A percentile compares a stretch with the other conserved stretches of the same genome.
Conservation (phyloP, 1,140 invertebrate species). For the Laupala kohalensis region DNA sequence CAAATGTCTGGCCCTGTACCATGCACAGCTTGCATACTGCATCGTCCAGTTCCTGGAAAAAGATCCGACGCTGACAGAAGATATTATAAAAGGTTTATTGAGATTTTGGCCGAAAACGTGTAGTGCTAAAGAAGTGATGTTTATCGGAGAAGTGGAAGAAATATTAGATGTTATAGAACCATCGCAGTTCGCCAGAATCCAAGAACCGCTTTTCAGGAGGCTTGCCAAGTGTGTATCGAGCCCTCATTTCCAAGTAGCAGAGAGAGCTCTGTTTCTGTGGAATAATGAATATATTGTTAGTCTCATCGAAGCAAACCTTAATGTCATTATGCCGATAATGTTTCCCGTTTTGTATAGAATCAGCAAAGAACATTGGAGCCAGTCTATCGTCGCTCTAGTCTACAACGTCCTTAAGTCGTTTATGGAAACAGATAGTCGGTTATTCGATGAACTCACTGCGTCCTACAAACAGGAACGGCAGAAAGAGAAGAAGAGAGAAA, state of each 20-base stretch:
- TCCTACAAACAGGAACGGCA: slow-evolving; percentile 84
- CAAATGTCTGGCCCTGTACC: slow-evolving; percentile 89
- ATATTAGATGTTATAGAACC: slow-evolving; percentile 95
- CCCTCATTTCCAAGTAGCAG: slow-evolving; percentile 95
- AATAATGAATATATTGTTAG: slow-evolving; percentile 99
- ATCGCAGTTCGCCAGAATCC: slow-evolving; percentile 92
- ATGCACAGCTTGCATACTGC: slow-evolving; percentile 94
- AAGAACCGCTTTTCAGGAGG: slow-evolving; percentile 87
- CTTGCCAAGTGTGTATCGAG: slow-evolving; percentile 91
- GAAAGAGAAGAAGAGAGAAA: slow-evolving; percentile 62
- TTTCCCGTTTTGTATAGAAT: slow-evolving; percentile 93
- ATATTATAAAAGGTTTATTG: slow-evolving; percentile 80
- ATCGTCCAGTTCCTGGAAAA: slow-evolving; percentile 96
- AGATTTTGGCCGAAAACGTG: slow-evolving; percentile 98
- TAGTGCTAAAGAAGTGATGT: slow-evolving; percentile 97
- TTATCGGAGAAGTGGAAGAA: slow-evolving; percentile 90
- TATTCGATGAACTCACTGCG: slow-evolving; percentile 96
- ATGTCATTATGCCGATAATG: slow-evolving; percentile 85
- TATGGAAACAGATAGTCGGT: slow-evolving; percentile 99
- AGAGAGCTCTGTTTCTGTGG: slow-evolving; percentile 95
- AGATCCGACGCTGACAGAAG: slow-evolving; percentile 82
- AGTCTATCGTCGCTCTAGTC: slow-evolving; percentile 96
- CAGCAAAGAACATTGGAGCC: slow-evolving; percentile 99
- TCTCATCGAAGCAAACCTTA: slow-evolving; percentile 87
- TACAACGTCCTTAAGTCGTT: slow-evolving; percentile 98